Evolutionary conservation across 2,113 vertebrate species (phyloP).

Genomic region (Sphaerodactylus townsendi): DNA sequence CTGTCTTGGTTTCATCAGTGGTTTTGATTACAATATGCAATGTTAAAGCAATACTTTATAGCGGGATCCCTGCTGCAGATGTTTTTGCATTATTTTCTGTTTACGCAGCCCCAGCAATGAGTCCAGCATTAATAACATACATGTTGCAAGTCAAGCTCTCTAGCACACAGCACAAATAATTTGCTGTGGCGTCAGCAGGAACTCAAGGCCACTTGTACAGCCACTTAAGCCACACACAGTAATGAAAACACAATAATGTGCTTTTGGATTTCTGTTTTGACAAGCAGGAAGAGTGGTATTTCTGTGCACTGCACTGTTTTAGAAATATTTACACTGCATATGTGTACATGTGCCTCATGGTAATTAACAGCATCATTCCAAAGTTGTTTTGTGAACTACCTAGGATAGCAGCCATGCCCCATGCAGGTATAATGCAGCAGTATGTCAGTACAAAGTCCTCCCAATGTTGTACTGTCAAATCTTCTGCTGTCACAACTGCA

Average conservation of each 20-base stretch:
- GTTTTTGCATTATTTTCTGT: conserved; percentile 69
- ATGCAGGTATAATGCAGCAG: no score
- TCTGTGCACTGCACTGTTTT: background rate
- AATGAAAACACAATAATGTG: conserved; percentile 59
- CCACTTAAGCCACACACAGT: conserved; percentile 29
- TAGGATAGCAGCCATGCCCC: no score
- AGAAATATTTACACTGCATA: no score
- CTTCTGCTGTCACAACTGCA: no score
- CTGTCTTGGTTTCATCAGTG: conserved; percentile 60
- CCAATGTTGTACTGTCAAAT: no score
- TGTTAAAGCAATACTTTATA: conserved; percentile 56
- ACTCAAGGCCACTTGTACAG: conserved; percentile 35
- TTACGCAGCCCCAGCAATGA: conserved; percentile 67
- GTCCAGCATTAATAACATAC: conserved; percentile 57
- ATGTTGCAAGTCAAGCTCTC: conserved; percentile 50
- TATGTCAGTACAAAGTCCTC: no score
- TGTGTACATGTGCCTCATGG: no score
- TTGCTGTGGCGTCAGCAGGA: conserved; percentile 33
- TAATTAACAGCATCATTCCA: no score
- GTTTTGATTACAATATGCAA: conserved; percentile 66
- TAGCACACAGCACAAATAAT: conserved; percentile 44
- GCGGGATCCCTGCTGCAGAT: conserved; percentile 56
- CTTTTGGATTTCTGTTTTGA: conserved; percentile 34
- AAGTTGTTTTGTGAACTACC: no score
- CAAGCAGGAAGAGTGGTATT: conserved; percentile 18